Percentiles rank a stretch among this genome's conserved stretches.
Conservation (phyloP, 2,113 vertebrate genomes). For the Sarotherodon lohbergeri region DNA sequence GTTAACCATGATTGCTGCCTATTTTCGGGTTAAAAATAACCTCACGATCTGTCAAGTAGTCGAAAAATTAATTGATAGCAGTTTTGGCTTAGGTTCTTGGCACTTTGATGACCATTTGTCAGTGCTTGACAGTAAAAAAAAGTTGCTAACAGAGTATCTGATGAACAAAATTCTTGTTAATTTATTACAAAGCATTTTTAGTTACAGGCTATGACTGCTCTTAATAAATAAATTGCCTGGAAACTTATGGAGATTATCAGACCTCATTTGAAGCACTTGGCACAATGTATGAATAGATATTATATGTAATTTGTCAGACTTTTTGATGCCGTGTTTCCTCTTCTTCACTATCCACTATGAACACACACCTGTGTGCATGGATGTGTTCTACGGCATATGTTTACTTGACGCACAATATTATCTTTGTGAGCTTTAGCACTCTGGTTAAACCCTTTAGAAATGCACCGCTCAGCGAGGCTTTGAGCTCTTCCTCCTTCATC, state of each 20-base stretch:
- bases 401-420: not conserved
- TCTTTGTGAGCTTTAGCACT: conserved; percentile 18
- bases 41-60: not conserved
- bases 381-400: not conserved
- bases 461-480: conserved; percentile 2
- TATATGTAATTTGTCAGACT: not conserved
- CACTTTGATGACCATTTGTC: not conserved
- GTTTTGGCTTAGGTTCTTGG: not conserved
- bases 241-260: not conserved
- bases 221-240: not conserved
- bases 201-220: not conserved
- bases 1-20: not conserved
- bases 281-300: not conserved
- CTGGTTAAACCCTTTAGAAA: conserved; percentile 21
- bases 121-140: not conserved
- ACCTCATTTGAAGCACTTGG: not conserved
- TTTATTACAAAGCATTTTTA: not conserved
- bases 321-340: not conserved
- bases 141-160: not conserved
- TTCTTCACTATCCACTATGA: not conserved
- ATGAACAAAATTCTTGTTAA: not conserved
- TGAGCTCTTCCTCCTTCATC: not conserved
- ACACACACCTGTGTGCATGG: not conserved
- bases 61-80: not conserved
- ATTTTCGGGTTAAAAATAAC: not conserved